Evolutionary conservation across 2,888 invertebrate species (phyloP), one percentile per base, ranked within the genome.

Genomic region (Cantharis nigra): DNA sequence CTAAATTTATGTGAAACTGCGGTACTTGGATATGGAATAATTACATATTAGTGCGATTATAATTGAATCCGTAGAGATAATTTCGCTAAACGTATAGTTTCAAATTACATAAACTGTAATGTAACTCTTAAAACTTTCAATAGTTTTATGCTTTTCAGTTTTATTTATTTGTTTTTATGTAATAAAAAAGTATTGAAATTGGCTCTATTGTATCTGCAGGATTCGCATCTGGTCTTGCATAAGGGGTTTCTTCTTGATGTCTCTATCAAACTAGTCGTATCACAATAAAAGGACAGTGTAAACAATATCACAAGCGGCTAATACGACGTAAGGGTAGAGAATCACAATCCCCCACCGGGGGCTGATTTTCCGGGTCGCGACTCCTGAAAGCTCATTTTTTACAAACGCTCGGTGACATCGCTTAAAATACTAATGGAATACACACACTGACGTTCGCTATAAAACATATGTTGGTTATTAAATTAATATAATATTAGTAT

Each of bases 221-320:
- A 78, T 74, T 78, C 62, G 67, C 78, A 78, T 72, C 75, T 76
- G 74, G 73, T 74, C 26, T 23, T 20, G 74, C 30, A 63, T 63
- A 74, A 75, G 79, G 78, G 79, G 75, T 49, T 76, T 77, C n/a
- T 13, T 70, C 71, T 79, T 79, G 82, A 82, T 78, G 77, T 82
- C 83, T 82, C 80, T 81, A 83, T 82, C 80, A 81, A 80, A 81
- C 81, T 76, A 79, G 81, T 80, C 75, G 80, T 81, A 79, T 80
- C 78, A 81, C 80, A 80, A 82, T 80, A 80, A 70, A 28, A 69
- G 78, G 80, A 81, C 80, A 88, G 87, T 88, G 88, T 88, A 88
- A 88, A 88, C 88, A 88, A 87, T 88, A 88, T 88, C 88, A 88
- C 88, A 88, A 87, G 88, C 88, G 85, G 85, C 87, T 88, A 88